Evolutionary conservation across 2,888 invertebrate genomes (phyloP), one percentile per base, ranked within the genome.

Genomic region (Idaea aversata): DNA sequence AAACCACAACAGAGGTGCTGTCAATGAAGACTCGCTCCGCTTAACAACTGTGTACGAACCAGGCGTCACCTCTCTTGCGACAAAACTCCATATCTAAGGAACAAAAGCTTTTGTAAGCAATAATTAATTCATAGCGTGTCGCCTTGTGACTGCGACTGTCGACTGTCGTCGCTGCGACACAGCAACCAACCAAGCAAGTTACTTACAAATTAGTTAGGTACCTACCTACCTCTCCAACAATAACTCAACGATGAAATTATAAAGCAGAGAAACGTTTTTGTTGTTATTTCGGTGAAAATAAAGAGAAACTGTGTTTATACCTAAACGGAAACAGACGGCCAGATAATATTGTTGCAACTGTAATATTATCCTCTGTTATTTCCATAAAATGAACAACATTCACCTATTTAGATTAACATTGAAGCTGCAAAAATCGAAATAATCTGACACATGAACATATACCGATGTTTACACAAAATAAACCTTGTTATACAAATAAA

Each of bases 71-170:
- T 25, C 16, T 25, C n/a, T 62, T 62, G 70, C 68, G 71, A 73
- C 72, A 74, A 77, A 82, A 80, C 81, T 78, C 76, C 67, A 73
- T 73, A 80, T 75, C 77, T 73, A 69, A 80, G 83, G 75, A 79
- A 78, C 79, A 73, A 72, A 71, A 72, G 74, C 76, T 74, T 71
- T 75, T 77, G 76, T 72, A 66, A 69, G 76, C 67, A 72, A 81
- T 86, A 81, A 86, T 85, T 83, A 85, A 87, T 87, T 86, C 83
- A 86, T 82, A 77, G 75, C 74, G 70, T 74, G 75, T 67, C 66
- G 68, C 57, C 36, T 58, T 63, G 36, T 38, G 16, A 59, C 61
- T 38, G 38, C 36, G 57, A 63, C 61, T 34, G 57, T 59, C 71
- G 62, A n/a, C 59, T 57, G 62, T 61, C 65, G 70, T 62, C 70